Evolutionary conservation across 2,888 invertebrate genomes (phyloP), one percentile per base, ranked within the genome.

Genomic region (Acleris literana): DNA sequence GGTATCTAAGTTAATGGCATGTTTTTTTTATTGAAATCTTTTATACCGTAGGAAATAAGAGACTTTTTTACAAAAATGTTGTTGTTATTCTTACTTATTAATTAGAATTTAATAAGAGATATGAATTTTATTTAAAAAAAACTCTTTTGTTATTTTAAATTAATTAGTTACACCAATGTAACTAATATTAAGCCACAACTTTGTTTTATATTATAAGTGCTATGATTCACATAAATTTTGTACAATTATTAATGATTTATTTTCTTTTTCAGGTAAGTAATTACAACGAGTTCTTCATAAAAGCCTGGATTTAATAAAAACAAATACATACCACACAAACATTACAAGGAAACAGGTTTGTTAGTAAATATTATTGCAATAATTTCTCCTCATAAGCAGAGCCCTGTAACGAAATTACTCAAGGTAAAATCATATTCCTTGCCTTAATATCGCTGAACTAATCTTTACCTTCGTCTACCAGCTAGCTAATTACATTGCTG

Each of bases 391-490:
- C 16, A 7, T 44, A 7, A 7, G 22, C 33, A 17, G 17, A 39
- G 54, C 3, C 16, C 17, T 7, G 13, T 17, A 44, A 65, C 55
- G 18, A 51, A 17, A 60, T 64, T 43, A 63, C 25, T 25, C 43
- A 25, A 51, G 49, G 55, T 25, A 44, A 65, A 55, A 61, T 57
- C 46, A 46, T 60, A 61, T 55, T 56, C 55, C 44, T 25, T 17
- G 46, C 55, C 18, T 43, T 60, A 60, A 60, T 60, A 65, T 65
- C 33, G 55, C 65, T 56, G 65, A 61, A 56, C 65, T 55, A 65
- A 65, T 65, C 65, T 65, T 56, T 65, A 51, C 49, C 57, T 60
- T 13, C 51, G 56, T 25, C 51, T 33, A 20, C 39, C 48, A 44
- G 22, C 48, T n/a, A 20, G 60, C 60, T 65, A 65, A 65, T 65